Conservation (phyloP, 2,113 vertebrate genomes). For the Equus przewalskii region DNA sequence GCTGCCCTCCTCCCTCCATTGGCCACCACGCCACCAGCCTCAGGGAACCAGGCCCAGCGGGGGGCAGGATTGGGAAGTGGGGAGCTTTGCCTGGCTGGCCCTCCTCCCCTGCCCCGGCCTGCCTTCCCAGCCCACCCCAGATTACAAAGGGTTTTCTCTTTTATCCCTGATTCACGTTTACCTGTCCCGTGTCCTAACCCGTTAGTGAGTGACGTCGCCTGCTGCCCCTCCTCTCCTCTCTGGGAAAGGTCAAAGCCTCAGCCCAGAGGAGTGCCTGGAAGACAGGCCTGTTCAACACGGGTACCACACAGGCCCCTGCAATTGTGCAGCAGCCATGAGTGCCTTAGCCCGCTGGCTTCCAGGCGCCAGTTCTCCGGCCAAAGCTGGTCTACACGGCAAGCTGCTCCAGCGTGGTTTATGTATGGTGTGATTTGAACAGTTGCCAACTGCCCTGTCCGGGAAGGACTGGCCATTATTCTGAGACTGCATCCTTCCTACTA, state of each 20-base stretch:
- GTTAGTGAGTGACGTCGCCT: fast-evolving
- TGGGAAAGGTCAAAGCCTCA: neutral
- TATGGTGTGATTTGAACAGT: neutral
- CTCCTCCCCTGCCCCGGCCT: neutral
- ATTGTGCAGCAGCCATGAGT: fast-evolving
- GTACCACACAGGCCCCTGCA: fast-evolving
- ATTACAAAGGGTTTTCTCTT: neutral
- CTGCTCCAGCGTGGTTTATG: fast-evolving
- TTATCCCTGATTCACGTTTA: fast-evolving
- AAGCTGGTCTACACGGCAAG: neutral
- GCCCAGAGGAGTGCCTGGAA: neutral
- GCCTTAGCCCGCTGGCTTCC: neutral
- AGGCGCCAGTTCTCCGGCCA: fast-evolving
- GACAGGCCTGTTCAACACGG: neutral
- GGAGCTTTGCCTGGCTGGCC: neutral
- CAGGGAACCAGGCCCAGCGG: neutral
- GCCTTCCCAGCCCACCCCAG: neutral
- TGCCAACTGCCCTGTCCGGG: neutral
- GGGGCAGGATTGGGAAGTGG: neutral
- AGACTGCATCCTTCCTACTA: constrained; percentile 49
- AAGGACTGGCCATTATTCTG: constrained; percentile 5
- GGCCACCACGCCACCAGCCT: neutral
- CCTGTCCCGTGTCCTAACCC: neutral
- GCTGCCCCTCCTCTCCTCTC: neutral
- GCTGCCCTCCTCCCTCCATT: neutral